Conservation (phyloP, 2,113 vertebrate genomes). For the Nesoenas mayeri region DNA sequence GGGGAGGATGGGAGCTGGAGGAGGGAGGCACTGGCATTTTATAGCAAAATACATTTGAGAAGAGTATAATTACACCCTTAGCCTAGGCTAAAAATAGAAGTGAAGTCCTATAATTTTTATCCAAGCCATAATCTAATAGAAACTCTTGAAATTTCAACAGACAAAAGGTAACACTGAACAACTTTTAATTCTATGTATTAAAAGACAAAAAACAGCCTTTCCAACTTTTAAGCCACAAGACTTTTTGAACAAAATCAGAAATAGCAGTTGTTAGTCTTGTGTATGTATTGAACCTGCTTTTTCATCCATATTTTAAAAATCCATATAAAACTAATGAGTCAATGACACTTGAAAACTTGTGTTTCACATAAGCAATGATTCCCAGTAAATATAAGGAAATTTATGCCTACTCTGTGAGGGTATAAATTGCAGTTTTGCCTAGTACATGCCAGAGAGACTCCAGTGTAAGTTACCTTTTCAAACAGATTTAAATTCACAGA, state of each 20-base stretch:
- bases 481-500: conserved; percentile 42
- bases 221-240: not conserved
- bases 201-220: accelerated
- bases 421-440: conserved; percentile 21
- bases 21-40: not conserved
- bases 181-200: not conserved
- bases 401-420: not conserved
- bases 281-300: not conserved
- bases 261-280: not conserved
- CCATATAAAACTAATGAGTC: not conserved
- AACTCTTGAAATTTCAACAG: not conserved
- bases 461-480: conserved; percentile 24
- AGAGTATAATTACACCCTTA: not conserved
- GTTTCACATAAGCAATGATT: not conserved
- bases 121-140: not conserved
- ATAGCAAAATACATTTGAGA: not conserved
- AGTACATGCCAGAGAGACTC: not conserved
- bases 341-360: not conserved
- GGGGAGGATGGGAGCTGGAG: accelerated
- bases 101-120: not conserved
- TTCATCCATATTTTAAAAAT: not conserved
- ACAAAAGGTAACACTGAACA: not conserved
- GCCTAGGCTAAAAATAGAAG: not conserved
- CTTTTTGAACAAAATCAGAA: not conserved
- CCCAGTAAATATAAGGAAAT: conserved; percentile 3